These are phyloP conservation scores for Spheniscus mendiculus DNA, from an alignment of 2,113 vertebrate species.

Conservation along the genomic window DNA sequence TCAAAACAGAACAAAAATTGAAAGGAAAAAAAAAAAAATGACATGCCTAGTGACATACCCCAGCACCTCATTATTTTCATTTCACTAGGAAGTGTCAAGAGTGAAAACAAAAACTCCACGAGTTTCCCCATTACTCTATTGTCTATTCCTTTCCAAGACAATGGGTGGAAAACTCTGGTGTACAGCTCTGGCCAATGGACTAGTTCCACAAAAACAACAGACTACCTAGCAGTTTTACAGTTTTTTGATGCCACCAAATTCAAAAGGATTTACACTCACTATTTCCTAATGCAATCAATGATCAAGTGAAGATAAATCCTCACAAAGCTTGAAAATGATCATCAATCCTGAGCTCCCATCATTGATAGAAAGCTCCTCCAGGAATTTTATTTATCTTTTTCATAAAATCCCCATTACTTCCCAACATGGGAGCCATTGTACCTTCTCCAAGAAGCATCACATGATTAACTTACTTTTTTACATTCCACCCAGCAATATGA, in stretches of 20 bases:
- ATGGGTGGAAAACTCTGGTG: not conserved
- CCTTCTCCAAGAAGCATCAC: not conserved
- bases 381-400: not conserved
- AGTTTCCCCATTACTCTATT: not conserved
- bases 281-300: not conserved
- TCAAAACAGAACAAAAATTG: not conserved
- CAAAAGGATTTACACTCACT: not conserved
- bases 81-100: not conserved
- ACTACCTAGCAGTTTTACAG: not conserved
- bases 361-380: not conserved
- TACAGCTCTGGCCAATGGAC: not conserved
- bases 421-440: not conserved
- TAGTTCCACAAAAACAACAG: not conserved
- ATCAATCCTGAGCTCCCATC: not conserved
- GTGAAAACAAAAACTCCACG: not conserved
- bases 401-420: not conserved
- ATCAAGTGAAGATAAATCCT: rapidly evolving
- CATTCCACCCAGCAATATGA: not conserved
- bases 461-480: not conserved
- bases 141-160: not conserved
- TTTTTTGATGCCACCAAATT: not conserved
- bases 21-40: not conserved
- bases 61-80: not conserved
- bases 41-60: not conserved
- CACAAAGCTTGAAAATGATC: not conserved